A percentile compares a stretch with the other conserved stretches of the same genome.
These are phyloP conservation scores for Spea hammondii DNA, from an alignment of 2,797 vertebrate genomes.

Conservation along the genomic window DNA sequence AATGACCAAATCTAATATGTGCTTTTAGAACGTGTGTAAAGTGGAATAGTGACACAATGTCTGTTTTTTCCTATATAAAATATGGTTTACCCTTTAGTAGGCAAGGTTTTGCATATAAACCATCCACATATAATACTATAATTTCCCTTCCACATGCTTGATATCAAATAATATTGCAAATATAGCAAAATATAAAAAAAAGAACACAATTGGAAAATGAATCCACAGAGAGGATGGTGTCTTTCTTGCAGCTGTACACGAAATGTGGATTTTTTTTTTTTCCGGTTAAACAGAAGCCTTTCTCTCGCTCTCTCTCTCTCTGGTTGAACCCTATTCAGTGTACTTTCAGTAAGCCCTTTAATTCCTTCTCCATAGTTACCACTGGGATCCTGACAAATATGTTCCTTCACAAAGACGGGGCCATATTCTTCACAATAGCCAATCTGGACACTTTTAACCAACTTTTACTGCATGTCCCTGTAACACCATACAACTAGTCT, in stretches of 20 bases:
- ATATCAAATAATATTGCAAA: no score
- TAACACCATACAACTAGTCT: conserved; percentile 72
- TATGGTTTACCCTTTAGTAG: no score
- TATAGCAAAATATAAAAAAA: not conserved
- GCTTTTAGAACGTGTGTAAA: no score
- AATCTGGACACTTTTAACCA: conserved; percentile 74
- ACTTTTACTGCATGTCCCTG: conserved; percentile 56
- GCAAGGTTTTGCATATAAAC: no score
- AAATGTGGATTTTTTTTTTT: conserved; percentile 11
- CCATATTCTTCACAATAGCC: conserved; percentile 72
- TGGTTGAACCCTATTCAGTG: conserved; percentile 71
- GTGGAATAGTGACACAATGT: no score
- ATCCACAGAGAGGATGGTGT: not conserved
- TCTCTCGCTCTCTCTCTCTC: conserved; percentile 61
- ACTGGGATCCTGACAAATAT: conserved; percentile 76
- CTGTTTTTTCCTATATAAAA: no score
- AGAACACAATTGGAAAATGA: not conserved
- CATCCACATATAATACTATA: no score
- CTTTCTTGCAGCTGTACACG: not conserved
- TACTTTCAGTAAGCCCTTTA: conserved; percentile 74
- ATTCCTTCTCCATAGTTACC: conserved; percentile 75
- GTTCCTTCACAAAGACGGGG: conserved; percentile 77
- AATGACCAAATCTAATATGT: no score
- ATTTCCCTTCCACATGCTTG: no score
- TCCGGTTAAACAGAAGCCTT: conserved; percentile 51